A percentile compares a stretch with the other conserved stretches of the same genome.
phyloP scores from a whole-genome alignment of 2,888 invertebrate species.

The Scelioninae gen. 2 region DNA sequence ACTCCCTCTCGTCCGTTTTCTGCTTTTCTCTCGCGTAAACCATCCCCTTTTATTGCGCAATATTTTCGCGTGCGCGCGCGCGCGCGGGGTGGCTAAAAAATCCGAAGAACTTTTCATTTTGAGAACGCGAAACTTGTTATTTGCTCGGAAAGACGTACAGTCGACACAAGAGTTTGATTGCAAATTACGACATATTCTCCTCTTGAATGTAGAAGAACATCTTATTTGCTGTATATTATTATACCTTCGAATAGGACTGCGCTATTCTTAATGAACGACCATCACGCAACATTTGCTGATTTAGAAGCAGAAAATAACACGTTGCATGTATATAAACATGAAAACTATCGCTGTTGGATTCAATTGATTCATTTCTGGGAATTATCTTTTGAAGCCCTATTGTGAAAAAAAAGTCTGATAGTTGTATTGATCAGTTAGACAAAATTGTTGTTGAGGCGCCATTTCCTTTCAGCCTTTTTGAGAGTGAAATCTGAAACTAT shows the following conservation, averaged over 20 bases:
- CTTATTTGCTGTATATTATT: slow-evolving; percentile 58
- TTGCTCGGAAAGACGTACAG: slow-evolving; percentile 58
- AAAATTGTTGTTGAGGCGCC: not conserved
- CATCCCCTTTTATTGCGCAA: slow-evolving; percentile 38
- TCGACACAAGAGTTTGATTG: slow-evolving; percentile 59
- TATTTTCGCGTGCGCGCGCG: slow-evolving; percentile 45
- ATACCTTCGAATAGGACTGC: slow-evolving; percentile 33
- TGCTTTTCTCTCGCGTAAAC: slow-evolving; percentile 27
- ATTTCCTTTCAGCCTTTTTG: too few species aligned
- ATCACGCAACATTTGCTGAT: slow-evolving; percentile 47
- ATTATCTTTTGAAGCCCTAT: slow-evolving; percentile 12
- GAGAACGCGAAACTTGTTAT: slow-evolving; percentile 64
- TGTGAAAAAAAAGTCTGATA: not conserved
- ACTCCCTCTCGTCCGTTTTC: slow-evolving; percentile 36
- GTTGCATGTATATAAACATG: slow-evolving; percentile 36
- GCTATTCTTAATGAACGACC: slow-evolving; percentile 38
- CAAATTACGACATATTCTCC: slow-evolving; percentile 62
- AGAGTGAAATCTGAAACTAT: too few species aligned
- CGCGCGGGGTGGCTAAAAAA: slow-evolving; percentile 42
- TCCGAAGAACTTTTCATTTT: slow-evolving; percentile 64
- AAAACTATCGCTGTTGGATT: slow-evolving; percentile 26
- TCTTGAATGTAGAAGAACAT: slow-evolving; percentile 45
- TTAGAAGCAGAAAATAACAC: slow-evolving; percentile 41
- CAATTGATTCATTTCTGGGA: slow-evolving; percentile 27
- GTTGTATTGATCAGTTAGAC: not conserved